These are phyloP conservation scores for Trichogramma evanescens DNA, from an alignment of 2,888 invertebrate species.

Conservation along the genomic window DNA sequence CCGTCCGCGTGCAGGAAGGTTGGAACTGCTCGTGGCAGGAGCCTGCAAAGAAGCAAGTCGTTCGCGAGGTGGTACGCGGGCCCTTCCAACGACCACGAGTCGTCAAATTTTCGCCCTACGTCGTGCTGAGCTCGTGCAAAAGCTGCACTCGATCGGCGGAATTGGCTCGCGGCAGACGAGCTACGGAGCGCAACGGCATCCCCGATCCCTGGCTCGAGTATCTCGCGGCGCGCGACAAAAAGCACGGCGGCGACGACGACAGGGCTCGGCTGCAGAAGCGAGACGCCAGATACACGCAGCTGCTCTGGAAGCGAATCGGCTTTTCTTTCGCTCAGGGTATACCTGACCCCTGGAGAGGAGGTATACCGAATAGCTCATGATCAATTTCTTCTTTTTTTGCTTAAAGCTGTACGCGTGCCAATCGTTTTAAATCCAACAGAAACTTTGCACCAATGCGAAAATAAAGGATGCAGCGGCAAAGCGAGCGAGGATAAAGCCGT, in stretches of 20 bases:
- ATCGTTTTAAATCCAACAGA: too few species aligned
- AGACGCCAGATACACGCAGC: slow-evolving; percentile 23
- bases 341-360: slow-evolving; percentile 30
- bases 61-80: slow-evolving; percentile 21
- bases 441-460: background rate
- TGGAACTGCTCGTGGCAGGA: slow-evolving; percentile 13
- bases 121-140: slow-evolving; percentile 3
- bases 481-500: too few species aligned
- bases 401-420: background rate
- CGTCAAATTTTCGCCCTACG: slow-evolving; percentile 24
- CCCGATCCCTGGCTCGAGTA: slow-evolving; percentile 31
- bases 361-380: background rate
- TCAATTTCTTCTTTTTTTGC: background rate
- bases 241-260: slow-evolving; percentile 1
- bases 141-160: background rate
- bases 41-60: background rate
- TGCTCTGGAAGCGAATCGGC: slow-evolving; percentile 25
- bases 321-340: slow-evolving; percentile 30
- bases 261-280: slow-evolving; percentile 10
- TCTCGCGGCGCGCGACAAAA: slow-evolving; percentile 7
- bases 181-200: slow-evolving; percentile 23
- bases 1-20: background rate
- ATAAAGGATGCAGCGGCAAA: background rate
- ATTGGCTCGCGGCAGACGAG: background rate
- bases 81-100: slow-evolving; percentile 26